Evolutionary conservation across 2,888 invertebrate genomes (phyloP).

Genomic region (Diplazon laetatorius): DNA sequence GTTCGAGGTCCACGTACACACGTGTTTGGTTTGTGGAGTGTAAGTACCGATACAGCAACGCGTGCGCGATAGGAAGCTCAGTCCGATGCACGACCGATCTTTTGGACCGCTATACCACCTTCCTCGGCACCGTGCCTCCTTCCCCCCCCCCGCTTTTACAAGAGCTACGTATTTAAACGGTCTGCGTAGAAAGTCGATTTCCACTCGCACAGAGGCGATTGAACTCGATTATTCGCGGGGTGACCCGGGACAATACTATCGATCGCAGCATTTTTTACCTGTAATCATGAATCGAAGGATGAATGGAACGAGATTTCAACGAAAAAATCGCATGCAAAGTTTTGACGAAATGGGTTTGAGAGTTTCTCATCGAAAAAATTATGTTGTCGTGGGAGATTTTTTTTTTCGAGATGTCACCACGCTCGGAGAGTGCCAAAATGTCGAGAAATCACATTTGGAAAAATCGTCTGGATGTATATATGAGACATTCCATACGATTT

Average conservation of each 20-base stretch:
- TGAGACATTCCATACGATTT: no score
- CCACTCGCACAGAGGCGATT: slow-evolving; percentile 9
- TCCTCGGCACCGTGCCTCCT: slow-evolving; percentile 23
- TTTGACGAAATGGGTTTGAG: no score
- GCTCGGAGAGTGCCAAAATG: no score
- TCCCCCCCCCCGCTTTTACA: slow-evolving; percentile 29
- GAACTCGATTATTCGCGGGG: slow-evolving; percentile 29
- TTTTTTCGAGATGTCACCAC: no score
- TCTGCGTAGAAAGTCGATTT: slow-evolving; percentile 45
- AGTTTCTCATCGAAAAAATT: no score
- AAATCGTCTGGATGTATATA: no score
- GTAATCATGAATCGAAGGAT: neutral
- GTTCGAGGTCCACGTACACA: slow-evolving; percentile 56
- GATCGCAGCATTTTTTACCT: slow-evolving; percentile 16
- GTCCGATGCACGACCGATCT: slow-evolving; percentile 7
- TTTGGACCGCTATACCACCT: slow-evolving; percentile 25
- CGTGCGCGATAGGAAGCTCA: slow-evolving; percentile 24
- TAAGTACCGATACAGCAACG: slow-evolving; percentile 49
- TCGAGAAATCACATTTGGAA: no score
- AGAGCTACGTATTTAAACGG: slow-evolving; percentile 40
- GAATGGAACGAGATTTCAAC: neutral
- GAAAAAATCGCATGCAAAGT: no score
- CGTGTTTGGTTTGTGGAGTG: slow-evolving; percentile 37
- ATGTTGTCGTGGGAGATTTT: no score
- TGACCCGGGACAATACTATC: slow-evolving; percentile 5